A percentile compares a stretch with the other conserved stretches of the same genome.
Evolutionary conservation across 2,113 vertebrate genomes (phyloP).

Genomic region (Solea solea): DNA sequence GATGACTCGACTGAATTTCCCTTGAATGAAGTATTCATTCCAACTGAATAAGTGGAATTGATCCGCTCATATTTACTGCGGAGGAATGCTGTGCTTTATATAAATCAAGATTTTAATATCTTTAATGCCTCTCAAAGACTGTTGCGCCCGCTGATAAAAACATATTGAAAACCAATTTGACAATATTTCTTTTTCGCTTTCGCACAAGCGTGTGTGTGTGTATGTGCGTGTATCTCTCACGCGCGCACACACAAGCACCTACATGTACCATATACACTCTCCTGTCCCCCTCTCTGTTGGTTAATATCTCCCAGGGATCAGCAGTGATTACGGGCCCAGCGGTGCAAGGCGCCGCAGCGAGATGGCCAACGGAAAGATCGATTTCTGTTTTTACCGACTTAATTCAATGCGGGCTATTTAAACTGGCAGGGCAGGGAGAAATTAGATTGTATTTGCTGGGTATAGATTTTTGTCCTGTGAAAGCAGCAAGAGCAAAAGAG

Average conservation of each 20-base stretch:
- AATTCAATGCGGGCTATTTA: constrained; percentile 83
- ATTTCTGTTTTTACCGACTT: constrained; percentile 82
- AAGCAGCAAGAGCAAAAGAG: constrained; percentile 61
- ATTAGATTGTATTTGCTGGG: constrained; percentile 81
- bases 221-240: no score
- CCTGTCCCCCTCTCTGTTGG: constrained; percentile 44
- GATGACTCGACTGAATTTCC: constrained; percentile 28
- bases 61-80: constrained; percentile 38
- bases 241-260: neutral
- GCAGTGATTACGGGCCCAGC: constrained; percentile 72
- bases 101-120: constrained; percentile 30
- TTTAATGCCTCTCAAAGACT: constrained; percentile 27
- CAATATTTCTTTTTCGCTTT: constrained; percentile 7
- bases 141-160: constrained; percentile 28
- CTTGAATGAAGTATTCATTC: constrained; percentile 29
- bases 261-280: constrained; percentile 3
- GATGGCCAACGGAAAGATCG: constrained; percentile 78
- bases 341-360: constrained; percentile 67
- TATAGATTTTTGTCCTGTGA: constrained; percentile 80
- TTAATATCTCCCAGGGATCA: constrained; percentile 73
- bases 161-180: constrained; percentile 26
- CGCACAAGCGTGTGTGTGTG: neutral
- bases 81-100: constrained; percentile 13
- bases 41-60: constrained; percentile 36
- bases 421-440: constrained; percentile 79